Base-by-base conservation (phyloP, 1,140 invertebrate species). In the Zaprionus camerounensis region DNA sequence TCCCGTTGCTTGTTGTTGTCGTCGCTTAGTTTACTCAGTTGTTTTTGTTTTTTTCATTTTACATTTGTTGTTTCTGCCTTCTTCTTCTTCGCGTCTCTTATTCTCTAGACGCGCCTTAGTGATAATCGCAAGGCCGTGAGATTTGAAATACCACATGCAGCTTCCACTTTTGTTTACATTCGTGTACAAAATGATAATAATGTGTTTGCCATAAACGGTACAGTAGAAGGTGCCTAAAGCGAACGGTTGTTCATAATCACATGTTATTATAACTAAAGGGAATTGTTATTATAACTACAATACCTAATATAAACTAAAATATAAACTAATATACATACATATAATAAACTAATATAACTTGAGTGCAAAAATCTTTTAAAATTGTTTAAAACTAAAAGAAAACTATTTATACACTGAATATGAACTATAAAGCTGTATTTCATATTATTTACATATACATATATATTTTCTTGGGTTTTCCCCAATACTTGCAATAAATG, bases 81-180 rank as follows among this genome's bases (percentile, higher is more conserved):
- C 56, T 67, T 20, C 56, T 67, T 67, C 36, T 55, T 67, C 36
- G 58, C 6, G 41, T 46, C n/a, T 46, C 41, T 3, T 46, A 46
- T 46, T 65, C 61, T 28, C 68, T 59, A 34, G 41, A 55, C 64
- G 28, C 56, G 63, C 56, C 34, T 56, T 46, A 55, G 56, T 69
- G 31, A 69, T 74, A 57, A 57, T 74, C 58, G 20, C 46, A 86
- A 87, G 84, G 83, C 65, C 84, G 61, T 72, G 77, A 80, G 80
- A 74, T 64, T 72, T 41, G 4, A 75, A 74, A 82, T 87, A 76
- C 76, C 76, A 58, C 69, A 46, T 7, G n/a, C 41, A 83, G 77
- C 77, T 80, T 86, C 83, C 59, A 82, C 66, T 49, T 76, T 80
- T 84, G 77, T 83, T 83, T 84, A 83, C 61, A 83, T 78, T 78